phyloP scores from a whole-genome alignment of 2,888 invertebrate genomes.

The Parochlus steinenii region DNA sequence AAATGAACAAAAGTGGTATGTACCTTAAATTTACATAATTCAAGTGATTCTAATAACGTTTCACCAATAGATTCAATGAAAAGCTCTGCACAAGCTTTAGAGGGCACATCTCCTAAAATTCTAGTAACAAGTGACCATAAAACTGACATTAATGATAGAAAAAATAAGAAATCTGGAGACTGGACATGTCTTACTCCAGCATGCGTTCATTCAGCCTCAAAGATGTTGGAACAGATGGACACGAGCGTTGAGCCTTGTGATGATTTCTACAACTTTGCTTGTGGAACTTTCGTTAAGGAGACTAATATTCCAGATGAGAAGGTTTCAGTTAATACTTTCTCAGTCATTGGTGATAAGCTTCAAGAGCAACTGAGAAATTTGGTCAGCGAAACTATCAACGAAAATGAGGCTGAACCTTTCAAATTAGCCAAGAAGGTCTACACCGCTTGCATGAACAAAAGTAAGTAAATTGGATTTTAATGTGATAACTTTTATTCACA shows the following conservation, averaged over 20 bases:
- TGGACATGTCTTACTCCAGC: conserved; percentile 59
- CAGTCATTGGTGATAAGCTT: conserved; percentile 29
- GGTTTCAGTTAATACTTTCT: conserved; percentile 29
- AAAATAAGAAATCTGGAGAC: conserved; percentile 24
- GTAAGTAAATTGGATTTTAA: conserved; percentile 18
- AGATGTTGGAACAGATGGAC: conserved; percentile 49
- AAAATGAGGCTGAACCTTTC: conserved; percentile 27
- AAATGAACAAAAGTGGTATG: conserved; percentile 22
- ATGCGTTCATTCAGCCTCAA: conserved; percentile 60
- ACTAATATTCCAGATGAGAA: conserved; percentile 56
- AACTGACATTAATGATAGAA: conserved; percentile 17
- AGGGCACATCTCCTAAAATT: conserved; percentile 15
- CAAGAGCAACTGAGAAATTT: conserved; percentile 30
- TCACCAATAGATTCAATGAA: conserved; percentile 17
- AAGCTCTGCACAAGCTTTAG: conserved; percentile 22
- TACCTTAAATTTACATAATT: not conserved
- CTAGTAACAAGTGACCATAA: conserved; percentile 14
- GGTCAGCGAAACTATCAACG: conserved; percentile 25
- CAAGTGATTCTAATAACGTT: no score
- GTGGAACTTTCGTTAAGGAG: conserved; percentile 49
- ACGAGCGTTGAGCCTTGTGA: conserved; percentile 51
- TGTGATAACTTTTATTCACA: conserved; percentile 3
- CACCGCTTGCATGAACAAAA: conserved; percentile 32
- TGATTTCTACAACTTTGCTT: conserved; percentile 61
- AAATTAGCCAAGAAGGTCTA: conserved; percentile 30